Evolutionary conservation across 2,888 invertebrate genomes (phyloP), one percentile per base, ranked within the genome.

Genomic region (Spisula solida): DNA sequence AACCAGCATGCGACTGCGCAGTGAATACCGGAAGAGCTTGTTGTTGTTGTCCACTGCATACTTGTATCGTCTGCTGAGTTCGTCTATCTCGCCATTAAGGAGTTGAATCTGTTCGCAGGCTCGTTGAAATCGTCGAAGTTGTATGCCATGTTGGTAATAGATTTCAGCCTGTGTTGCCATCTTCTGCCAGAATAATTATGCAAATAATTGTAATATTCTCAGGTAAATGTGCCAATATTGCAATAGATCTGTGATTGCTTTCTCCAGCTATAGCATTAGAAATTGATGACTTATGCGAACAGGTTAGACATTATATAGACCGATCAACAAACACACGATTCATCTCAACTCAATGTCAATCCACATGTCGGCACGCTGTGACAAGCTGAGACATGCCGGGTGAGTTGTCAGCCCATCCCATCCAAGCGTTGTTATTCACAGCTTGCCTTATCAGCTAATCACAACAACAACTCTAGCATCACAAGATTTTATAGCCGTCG

Each of bases 61-160:
- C 18, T 80, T 51, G 88, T 93, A 93, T 34, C 93, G 86, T 31
- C 87, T 85, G 80, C 88, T 87, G 1, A 92, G 48, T 31, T 81
- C 89, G 14, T 86, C 88, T 14, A 93, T n/a, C 66, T 89, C 91
- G 1, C 60, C 55, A 80, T 91, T 86, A 16, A 93, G 84, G 12
- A 88, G 83, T 0, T 70, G 47, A 55, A 93, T 92, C 80, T 93
- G 93, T 14, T 89, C 83, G 66, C 89, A 92, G 5, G 93, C 92
- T 18, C 84, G 82, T 20, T 85, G 80, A 47, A 91, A 83, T 25
- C 90, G 79, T 48, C 29, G 82, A 18, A 90, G 89, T 31, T 90
- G 85, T 55, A 87, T 83, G 81, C 91, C 75, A 14, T 92, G 88
- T 25, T 91, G 91, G 20, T 87, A 89, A 79, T 91, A 91, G 86